phyloP scores from a whole-genome alignment of 2,797 vertebrate species.

The Delichon dasypus region DNA sequence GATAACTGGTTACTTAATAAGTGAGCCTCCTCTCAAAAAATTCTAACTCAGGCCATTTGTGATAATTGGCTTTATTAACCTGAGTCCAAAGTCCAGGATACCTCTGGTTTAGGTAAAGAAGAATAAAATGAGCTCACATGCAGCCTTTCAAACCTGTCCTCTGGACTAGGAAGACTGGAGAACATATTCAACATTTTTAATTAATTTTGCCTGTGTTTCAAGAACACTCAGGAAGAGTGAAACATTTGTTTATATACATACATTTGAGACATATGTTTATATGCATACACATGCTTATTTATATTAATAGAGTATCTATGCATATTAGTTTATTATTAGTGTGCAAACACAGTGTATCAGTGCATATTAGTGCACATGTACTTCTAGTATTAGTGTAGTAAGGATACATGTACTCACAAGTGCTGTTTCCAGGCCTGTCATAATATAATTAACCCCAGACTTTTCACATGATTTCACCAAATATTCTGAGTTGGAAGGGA shows the following conservation, averaged over 20 bases:
- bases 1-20: neutral
- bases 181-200: neutral
- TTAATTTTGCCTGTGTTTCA: neutral
- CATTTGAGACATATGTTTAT: neutral
- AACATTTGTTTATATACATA: neutral
- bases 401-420: neutral
- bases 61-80: neutral
- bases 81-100: neutral
- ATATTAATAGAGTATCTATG: neutral
- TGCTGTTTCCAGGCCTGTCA: neutral
- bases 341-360: neutral
- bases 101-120: neutral
- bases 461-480: neutral
- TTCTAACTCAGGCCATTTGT: neutral
- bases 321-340: neutral
- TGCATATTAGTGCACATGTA: neutral
- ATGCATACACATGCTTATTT: neutral
- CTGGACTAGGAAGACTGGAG: neutral
- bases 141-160: neutral
- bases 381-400: neutral
- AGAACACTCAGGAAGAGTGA: neutral
- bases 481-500: neutral
- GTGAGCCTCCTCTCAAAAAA: neutral
- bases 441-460: neutral
- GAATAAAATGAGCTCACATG: neutral